Evolutionary conservation across 2,797 vertebrate genomes (phyloP).

Genomic region (Ctenosaura bakeri): DNA sequence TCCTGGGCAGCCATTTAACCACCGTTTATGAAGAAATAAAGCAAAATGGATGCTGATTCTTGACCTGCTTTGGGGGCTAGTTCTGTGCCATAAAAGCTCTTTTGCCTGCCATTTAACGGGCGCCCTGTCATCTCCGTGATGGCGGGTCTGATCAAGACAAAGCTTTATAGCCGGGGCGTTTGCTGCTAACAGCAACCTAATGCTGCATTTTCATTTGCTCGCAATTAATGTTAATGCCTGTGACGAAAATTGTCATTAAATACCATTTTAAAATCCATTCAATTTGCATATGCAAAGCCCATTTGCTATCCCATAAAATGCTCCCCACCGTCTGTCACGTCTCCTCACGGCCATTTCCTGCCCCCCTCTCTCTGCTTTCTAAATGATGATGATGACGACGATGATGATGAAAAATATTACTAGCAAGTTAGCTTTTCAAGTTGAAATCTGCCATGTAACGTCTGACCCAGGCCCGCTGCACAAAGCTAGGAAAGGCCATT

Average conservation of each 20-base stretch:
- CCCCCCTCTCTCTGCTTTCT: no score
- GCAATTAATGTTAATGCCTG: constrained; percentile 87
- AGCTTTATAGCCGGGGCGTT: constrained; percentile 82
- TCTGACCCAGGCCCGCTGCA: neutral
- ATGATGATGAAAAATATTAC: constrained; percentile 26
- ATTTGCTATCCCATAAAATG: constrained; percentile 82
- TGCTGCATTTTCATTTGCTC: constrained; percentile 85
- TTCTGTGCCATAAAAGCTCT: constrained; percentile 82
- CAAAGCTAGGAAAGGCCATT: constrained; percentile 15
- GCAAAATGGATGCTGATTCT: constrained; percentile 83
- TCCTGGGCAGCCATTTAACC: constrained; percentile 83
- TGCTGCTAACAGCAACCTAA: constrained; percentile 84
- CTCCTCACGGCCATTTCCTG: constrained; percentile 65
- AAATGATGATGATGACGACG: no score
- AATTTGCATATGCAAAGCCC: constrained; percentile 87
- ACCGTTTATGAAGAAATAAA: constrained; percentile 85
- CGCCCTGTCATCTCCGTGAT: constrained; percentile 75
- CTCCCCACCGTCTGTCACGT: constrained; percentile 69
- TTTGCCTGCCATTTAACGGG: constrained; percentile 80
- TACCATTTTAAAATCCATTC: constrained; percentile 90
- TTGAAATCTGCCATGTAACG: constrained; percentile 56
- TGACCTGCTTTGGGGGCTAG: constrained; percentile 76
- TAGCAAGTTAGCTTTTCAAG: constrained; percentile 70
- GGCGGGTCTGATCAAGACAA: constrained; percentile 83
- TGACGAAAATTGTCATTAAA: constrained; percentile 88